Percentiles rank a stretch among this genome's conserved stretches.
Conservation (phyloP, 1,140 invertebrate species). For the Melitaea cinxia region DNA sequence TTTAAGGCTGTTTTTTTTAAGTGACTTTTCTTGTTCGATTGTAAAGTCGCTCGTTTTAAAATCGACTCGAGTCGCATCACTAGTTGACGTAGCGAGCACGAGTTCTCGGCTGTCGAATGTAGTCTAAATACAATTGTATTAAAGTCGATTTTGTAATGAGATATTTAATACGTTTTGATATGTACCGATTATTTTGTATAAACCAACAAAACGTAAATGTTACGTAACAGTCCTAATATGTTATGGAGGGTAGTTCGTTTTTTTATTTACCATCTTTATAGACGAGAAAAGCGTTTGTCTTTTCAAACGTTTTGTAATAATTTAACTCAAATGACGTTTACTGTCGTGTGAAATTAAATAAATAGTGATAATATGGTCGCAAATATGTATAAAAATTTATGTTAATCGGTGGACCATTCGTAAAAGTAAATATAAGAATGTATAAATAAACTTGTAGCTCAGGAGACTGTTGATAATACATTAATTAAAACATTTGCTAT, state of each 20-base stretch:
- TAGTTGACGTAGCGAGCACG: neutral
- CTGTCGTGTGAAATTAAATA: neutral
- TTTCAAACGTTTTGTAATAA: neutral
- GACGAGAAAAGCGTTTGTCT: no score
- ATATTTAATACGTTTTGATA: neutral
- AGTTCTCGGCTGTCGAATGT: neutral
- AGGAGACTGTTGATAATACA: no score
- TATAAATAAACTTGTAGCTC: slow-evolving; percentile 2
- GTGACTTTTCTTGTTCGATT: no score
- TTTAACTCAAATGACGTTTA: neutral
- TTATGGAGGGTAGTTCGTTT: neutral
- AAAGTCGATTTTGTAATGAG: neutral
- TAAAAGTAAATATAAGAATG: slow-evolving; percentile 8
- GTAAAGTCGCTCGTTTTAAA: no score
- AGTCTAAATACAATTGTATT: slow-evolving; percentile 1
- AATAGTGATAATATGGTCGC: slow-evolving; percentile 8
- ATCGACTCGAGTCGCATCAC: neutral
- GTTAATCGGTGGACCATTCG: slow-evolving; percentile 17
- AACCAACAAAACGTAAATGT: neutral
- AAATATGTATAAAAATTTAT: neutral
- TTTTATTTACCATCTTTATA: neutral
- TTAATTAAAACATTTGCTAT: no score
- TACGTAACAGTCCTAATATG: neutral
- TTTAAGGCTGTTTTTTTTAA: no score
- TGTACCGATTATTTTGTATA: neutral